These are phyloP conservation scores for Nanorana parkeri DNA, from an alignment of 2,113 vertebrate species.

Conservation along the genomic window DNA sequence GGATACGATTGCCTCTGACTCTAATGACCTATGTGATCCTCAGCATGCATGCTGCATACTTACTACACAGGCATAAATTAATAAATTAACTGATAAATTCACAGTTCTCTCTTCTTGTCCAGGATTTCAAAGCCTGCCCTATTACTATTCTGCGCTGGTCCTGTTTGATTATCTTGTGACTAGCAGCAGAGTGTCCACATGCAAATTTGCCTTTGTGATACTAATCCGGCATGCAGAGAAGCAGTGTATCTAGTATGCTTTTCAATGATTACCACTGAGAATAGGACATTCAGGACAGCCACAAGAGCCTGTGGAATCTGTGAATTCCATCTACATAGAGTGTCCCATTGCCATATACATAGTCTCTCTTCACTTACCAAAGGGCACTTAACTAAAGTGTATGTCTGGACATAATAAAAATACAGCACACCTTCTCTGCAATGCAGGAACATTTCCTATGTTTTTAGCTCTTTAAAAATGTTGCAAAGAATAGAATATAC, in stretches of 20 bases:
- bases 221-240: constrained; percentile 63
- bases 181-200: constrained; percentile 68
- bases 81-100: constrained; percentile 57
- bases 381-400: background rate
- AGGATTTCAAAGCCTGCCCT: constrained; percentile 61
- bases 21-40: constrained; percentile 65
- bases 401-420: no score
- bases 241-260: constrained; percentile 48
- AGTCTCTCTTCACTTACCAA: background rate
- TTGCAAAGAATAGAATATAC: no score
- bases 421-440: no score
- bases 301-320: background rate
- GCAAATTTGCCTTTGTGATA: constrained; percentile 71
- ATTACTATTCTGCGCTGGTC: constrained; percentile 73
- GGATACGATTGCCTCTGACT: constrained; percentile 65
- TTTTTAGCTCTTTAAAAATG: no score
- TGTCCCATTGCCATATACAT: background rate
- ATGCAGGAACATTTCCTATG: no score
- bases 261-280: background rate
- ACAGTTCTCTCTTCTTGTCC: constrained; percentile 60
- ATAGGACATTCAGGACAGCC: constrained; percentile 1
- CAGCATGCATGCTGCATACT: constrained; percentile 61
- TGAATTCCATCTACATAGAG: background rate
- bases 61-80: constrained; percentile 38
- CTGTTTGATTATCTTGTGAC: constrained; percentile 70